Evolutionary conservation across 2,888 invertebrate species (phyloP).

Genomic region (Tetranychus piercei): DNA sequence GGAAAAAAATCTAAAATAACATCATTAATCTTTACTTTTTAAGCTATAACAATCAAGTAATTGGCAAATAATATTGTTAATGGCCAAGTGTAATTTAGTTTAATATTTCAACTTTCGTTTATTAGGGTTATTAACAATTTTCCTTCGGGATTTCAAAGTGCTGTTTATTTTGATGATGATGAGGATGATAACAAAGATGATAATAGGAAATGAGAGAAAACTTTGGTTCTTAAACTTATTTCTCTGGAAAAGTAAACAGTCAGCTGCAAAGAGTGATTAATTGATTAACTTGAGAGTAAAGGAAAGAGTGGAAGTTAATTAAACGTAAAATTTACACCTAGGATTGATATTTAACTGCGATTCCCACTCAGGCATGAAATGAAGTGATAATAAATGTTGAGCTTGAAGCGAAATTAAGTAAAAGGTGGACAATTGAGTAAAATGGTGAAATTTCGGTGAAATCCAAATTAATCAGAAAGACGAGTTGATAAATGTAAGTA

Average conservation of each 20-base stretch:
- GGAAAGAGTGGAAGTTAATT: background rate
- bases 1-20: too few species aligned
- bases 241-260: background rate
- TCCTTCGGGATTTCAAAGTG: background rate
- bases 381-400: too few species aligned
- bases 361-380: too few species aligned
- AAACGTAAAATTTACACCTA: too few species aligned
- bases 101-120: background rate
- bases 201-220: background rate
- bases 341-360: too few species aligned
- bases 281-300: background rate
- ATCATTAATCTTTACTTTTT: background rate
- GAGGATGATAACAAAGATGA: background rate
- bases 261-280: background rate
- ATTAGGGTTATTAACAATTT: background rate
- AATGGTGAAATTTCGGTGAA: background rate
- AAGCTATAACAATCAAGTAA: background rate
- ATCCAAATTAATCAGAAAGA: background rate
- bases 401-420: background rate
- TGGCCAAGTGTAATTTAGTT: background rate
- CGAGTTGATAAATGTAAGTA: background rate
- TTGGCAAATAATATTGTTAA: background rate
- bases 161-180: background rate
- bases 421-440: background rate
- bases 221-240: background rate